Conservation (phyloP, 1,140 invertebrate species). For the Halotydeus destructor region DNA sequence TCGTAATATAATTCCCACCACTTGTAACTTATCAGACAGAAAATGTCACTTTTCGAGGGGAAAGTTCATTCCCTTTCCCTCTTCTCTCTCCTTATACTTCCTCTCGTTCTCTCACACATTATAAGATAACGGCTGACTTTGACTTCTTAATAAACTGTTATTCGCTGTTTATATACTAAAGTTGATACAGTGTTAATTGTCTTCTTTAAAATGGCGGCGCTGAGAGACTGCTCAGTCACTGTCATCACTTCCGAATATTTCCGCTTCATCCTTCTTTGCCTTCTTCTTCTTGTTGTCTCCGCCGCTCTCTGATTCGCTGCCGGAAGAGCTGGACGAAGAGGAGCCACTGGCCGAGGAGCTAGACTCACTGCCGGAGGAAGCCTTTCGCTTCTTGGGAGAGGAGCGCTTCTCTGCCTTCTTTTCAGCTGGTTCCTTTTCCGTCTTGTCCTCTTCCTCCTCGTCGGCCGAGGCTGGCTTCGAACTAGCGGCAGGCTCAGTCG, state of each 20-base stretch:
- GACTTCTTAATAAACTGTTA: not conserved
- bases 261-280: conserved; percentile 16
- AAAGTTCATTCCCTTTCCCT: too few species aligned
- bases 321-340: conserved; percentile 1
- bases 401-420: too few species aligned
- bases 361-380: too few species aligned
- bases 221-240: not conserved
- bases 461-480: too few species aligned
- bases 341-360: conserved; percentile 16
- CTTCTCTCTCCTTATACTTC: too few species aligned
- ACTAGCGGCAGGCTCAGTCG: not conserved
- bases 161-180: too few species aligned
- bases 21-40: too few species aligned
- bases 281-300: conserved; percentile 12
- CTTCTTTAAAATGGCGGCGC: not conserved
- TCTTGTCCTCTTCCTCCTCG: conserved; percentile 15
- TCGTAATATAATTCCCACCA: too few species aligned
- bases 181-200: too few species aligned
- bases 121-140: not conserved
- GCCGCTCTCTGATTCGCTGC: conserved; percentile 18
- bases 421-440: conserved; percentile 16
- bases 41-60: too few species aligned
- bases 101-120: not conserved
- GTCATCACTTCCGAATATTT: not conserved
- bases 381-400: too few species aligned